Evolutionary conservation across 2,888 invertebrate species (phyloP).

Genomic region (Erebia epiphron): DNA sequence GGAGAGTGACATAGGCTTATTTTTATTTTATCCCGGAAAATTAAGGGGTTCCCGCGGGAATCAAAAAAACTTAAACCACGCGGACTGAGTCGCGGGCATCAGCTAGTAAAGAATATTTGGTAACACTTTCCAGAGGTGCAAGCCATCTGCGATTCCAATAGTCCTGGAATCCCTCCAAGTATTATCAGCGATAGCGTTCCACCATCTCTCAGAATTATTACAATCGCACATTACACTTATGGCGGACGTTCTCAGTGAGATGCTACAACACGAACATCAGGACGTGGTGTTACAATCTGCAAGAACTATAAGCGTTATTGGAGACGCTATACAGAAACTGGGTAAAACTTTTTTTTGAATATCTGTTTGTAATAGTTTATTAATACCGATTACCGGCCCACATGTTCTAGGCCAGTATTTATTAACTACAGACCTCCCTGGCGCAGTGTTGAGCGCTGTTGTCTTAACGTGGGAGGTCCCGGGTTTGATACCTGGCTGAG

Average conservation of each 20-base stretch:
- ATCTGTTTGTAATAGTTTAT: too few species aligned
- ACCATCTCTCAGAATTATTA: slow-evolving; percentile 82
- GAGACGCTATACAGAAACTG: slow-evolving; percentile 83
- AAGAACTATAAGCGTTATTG: slow-evolving; percentile 86
- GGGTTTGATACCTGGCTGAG: too few species aligned
- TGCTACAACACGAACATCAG: slow-evolving; percentile 84
- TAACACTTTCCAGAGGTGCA: slow-evolving; percentile 59
- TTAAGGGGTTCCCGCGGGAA: too few species aligned
- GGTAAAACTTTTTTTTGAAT: slow-evolving; percentile 53
- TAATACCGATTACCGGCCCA: too few species aligned
- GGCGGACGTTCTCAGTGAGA: slow-evolving; percentile 82
- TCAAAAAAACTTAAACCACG: too few species aligned
- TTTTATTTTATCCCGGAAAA: too few species aligned
- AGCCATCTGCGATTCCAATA: slow-evolving; percentile 84
- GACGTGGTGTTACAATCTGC: slow-evolving; percentile 89
- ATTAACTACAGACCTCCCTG: too few species aligned
- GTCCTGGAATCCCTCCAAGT: slow-evolving; percentile 91
- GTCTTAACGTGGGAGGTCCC: too few species aligned
- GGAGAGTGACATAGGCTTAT: too few species aligned
- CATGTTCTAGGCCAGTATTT: too few species aligned
- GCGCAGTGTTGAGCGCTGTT: too few species aligned
- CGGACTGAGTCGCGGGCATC: too few species aligned
- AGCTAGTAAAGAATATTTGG: neutral
- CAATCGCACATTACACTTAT: slow-evolving; percentile 83
- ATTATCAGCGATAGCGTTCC: slow-evolving; percentile 83